Evolutionary conservation across 2,888 invertebrate species (phyloP).

Genomic region (Syrphus vitripennis): DNA sequence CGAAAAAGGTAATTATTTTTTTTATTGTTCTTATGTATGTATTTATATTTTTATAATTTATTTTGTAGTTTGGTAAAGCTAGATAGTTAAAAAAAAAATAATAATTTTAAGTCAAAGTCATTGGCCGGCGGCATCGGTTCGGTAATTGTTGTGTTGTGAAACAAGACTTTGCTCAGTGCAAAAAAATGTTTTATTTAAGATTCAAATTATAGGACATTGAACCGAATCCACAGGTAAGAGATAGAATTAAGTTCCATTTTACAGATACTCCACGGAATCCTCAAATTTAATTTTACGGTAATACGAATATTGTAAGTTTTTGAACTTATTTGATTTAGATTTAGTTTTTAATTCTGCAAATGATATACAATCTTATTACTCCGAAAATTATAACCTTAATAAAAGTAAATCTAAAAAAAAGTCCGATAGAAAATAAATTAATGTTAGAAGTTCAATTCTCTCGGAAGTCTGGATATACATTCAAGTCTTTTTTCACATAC

Average conservation of each 20-base stretch:
- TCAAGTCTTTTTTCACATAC: no score
- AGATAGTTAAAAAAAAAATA: background rate
- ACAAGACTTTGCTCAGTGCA: conserved; percentile 22
- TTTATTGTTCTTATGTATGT: background rate
- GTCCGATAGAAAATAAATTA: no score
- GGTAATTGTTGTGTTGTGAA: conserved; percentile 62
- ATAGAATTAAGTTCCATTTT: background rate
- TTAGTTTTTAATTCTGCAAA: no score
- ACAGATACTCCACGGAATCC: background rate
- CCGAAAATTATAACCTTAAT: no score
- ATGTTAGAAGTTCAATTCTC: no score
- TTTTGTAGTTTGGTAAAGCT: conserved; percentile 33
- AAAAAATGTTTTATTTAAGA: background rate
- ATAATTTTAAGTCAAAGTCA: conserved; percentile 6
- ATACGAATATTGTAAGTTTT: background rate
- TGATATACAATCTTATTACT: no score
- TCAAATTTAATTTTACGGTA: background rate
- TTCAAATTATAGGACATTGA: background rate
- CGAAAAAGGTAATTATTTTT: conserved; percentile 80
- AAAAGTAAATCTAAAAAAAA: no score
- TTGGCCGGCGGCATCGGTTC: conserved; percentile 17
- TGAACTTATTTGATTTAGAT: background rate
- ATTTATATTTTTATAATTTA: conserved; percentile 22
- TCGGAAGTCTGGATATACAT: no score
- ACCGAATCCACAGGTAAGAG: conserved; percentile 45